phyloP scores from a whole-genome alignment of 35 echinoderm and acorn worm species.

The Amphiura filiformis region DNA sequence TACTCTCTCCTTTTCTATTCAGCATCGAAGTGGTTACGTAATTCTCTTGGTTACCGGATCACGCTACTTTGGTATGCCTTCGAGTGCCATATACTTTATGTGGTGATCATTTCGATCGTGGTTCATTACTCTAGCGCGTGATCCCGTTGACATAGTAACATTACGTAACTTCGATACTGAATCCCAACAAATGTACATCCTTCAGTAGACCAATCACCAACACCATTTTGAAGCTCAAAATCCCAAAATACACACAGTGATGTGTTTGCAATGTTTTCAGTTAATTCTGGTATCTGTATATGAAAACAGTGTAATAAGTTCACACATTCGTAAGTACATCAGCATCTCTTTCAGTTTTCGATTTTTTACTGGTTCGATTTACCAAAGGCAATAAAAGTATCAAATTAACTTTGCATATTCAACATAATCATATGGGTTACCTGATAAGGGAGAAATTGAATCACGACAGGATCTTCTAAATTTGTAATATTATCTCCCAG shows the following conservation, averaged over 20 bases:
- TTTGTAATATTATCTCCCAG: neutral
- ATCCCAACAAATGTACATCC: constrained; percentile 50
- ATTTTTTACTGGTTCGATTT: neutral
- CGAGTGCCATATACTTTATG: no score
- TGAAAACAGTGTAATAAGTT: neutral
- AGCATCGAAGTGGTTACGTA: no score
- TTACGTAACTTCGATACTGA: no score
- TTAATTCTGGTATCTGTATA: neutral
- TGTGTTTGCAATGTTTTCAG: neutral
- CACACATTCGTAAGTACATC: neutral
- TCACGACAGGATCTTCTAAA: neutral
- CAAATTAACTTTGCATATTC: no score
- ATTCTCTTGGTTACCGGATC: no score
- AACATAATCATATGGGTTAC: no score
- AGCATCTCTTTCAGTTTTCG: neutral
- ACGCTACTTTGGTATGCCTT: no score
- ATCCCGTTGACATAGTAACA: no score
- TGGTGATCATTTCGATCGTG: no score
- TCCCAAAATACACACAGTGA: constrained; percentile 86
- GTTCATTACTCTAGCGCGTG: no score
- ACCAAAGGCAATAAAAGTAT: neutral
- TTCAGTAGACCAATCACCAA: constrained; percentile 85
- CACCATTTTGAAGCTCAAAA: constrained; percentile 59
- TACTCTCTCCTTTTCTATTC: neutral
- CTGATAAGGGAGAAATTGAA: neutral